Conservation (phyloP, 37 sponge, comb jelly and placozoan genomes). For the Beroe forskalii region DNA sequence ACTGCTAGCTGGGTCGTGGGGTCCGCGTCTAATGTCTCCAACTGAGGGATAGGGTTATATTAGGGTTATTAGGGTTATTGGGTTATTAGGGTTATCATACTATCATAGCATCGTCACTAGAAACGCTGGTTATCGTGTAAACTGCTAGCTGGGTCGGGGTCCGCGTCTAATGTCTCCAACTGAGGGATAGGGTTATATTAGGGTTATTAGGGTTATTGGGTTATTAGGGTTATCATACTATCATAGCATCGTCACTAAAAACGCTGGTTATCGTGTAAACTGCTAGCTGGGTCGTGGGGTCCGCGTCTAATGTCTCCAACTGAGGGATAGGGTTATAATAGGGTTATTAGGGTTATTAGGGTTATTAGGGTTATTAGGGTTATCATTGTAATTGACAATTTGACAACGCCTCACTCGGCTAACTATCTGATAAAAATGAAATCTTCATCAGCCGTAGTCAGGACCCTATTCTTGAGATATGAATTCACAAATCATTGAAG, state of each 20-base stretch:
- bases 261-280: neutral
- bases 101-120: neutral
- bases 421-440: too few species aligned
- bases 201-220: neutral
- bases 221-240: too few species aligned
- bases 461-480: too few species aligned
- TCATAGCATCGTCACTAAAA: neutral
- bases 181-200: neutral
- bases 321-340: slow-evolving; percentile 12
- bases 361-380: too few species aligned
- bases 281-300: neutral
- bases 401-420: too few species aligned
- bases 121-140: neutral
- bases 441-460: too few species aligned
- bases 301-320: neutral
- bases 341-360: too few species aligned
- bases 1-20: neutral
- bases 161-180: neutral
- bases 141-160: slow-evolving; percentile 3
- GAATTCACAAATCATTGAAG: too few species aligned
- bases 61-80: neutral
- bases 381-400: too few species aligned
- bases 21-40: neutral
- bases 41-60: slow-evolving; percentile 7
- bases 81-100: too few species aligned